Evolutionary conservation across 1,140 invertebrate species (phyloP), one percentile per base, ranked within the genome.

Genomic region (Phymastichus coffea): DNA sequence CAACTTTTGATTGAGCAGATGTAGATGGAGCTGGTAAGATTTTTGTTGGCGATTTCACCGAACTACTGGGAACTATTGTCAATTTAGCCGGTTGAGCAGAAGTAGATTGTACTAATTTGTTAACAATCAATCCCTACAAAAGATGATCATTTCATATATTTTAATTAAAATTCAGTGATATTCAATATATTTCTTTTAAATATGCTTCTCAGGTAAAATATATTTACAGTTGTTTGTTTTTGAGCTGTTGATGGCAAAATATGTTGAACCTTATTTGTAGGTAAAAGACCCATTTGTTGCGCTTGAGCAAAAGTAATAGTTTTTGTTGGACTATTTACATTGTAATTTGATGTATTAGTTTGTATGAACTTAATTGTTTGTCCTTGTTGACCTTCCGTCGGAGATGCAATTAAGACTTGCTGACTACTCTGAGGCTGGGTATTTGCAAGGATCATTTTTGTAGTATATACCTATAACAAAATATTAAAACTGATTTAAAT

Each of bases 251-350:
- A 74, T 17, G 82, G 72, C 67, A 87, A 66, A 61, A 83, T 78
- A 59, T 85, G 80, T 73, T 76, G 82, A 40, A 81, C 76, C 75
- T 82, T 84, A 19, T 78, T 75, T 26, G 80, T 69, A 20, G 83
- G 74, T 14, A 87, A 59, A 46, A 87, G 71, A 28, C 86, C 86
- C 82, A 87, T 84, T 74, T 87, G 84, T 66, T 87, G 84, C 12
- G 86, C 86, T 72, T 88, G 87, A 56, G 84, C 84, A 43, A 89
- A 76, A 9, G 86, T 89, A 41, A 89, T 85, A 12, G 87, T 83
- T 81, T 89, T 91, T 35, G 85, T 83, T 10, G 86, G 83, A 63
- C 76, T 82, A 44, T 74, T 66, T 25, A 79, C 66, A 35, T 57
- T 61, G 25, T 72, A 71, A 67, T 40, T 70, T 7, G 70, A 58